phyloP scores from a whole-genome alignment of 2,888 invertebrate genomes.

The Phragmatobia fuliginosa region DNA sequence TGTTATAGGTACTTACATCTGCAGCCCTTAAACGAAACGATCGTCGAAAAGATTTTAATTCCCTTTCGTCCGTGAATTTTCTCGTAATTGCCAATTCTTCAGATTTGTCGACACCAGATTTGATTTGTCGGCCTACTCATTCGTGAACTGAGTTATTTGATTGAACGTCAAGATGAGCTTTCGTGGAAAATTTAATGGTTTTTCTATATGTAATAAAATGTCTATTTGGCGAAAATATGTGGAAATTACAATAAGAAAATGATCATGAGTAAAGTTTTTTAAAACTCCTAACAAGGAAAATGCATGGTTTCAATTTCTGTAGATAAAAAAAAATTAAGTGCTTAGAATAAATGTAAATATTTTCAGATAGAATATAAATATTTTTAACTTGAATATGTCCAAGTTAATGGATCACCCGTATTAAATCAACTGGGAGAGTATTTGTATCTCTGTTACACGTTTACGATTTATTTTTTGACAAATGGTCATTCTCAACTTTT shows the following conservation, averaged over 20 bases:
- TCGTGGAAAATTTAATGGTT: slow-evolving; percentile 5
- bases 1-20: neutral
- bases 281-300: too few species aligned
- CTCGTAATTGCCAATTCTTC: slow-evolving; percentile 33
- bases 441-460: neutral
- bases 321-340: too few species aligned
- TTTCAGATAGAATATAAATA: too few species aligned
- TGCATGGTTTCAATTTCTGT: neutral
- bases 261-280: neutral
- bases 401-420: too few species aligned
- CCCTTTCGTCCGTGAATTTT: slow-evolving; percentile 10
- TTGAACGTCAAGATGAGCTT: slow-evolving; percentile 24
- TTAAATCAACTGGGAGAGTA: neutral
- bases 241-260: too few species aligned
- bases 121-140: slow-evolving; percentile 27
- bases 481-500: too few species aligned
- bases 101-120: slow-evolving; percentile 25
- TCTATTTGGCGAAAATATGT: neutral
- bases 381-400: too few species aligned
- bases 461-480: neutral
- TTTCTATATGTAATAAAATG: neutral
- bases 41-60: slow-evolving; percentile 18
- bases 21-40: neutral
- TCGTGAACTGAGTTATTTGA: slow-evolving; percentile 34
- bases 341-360: too few species aligned